phyloP scores from a whole-genome alignment of 2,888 invertebrate genomes.

The Ditylenchus weischeri region DNA sequence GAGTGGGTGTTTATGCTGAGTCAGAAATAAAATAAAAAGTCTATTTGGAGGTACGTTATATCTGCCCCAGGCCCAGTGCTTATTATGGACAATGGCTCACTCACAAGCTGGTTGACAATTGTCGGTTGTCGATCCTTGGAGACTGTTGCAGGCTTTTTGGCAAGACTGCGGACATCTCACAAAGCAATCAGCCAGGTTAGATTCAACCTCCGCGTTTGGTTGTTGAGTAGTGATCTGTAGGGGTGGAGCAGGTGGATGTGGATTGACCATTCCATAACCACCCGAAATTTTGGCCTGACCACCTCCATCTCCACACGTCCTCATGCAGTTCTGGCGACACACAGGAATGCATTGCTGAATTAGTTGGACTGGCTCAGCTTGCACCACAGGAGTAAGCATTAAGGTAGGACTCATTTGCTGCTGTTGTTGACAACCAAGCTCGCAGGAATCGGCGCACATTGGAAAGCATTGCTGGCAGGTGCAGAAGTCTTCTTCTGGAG shows the following conservation, averaged over 20 bases:
- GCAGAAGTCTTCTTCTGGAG: constrained; percentile 3
- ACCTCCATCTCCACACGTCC: not conserved
- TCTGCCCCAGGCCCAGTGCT: too few species aligned
- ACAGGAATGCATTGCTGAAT: not conserved
- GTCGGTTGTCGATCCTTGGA: not conserved
- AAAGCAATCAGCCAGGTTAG: not conserved
- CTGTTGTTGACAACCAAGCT: not conserved
- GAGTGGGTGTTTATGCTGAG: too few species aligned
- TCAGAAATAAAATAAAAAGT: too few species aligned
- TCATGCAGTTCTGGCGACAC: not conserved
- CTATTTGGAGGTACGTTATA: too few species aligned
- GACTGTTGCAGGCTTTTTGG: not conserved
- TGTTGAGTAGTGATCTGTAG: too few species aligned
- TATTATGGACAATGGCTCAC: too few species aligned
- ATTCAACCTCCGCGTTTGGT: not conserved
- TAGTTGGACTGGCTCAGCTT: constrained; percentile 6
- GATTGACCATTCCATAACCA: too few species aligned
- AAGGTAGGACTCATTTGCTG: too few species aligned
- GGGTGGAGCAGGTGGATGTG: too few species aligned
- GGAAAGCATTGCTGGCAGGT: constrained; percentile 2
- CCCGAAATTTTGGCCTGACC: too few species aligned
- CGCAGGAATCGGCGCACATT: constrained; percentile 3
- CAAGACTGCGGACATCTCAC: not conserved
- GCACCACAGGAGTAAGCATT: too few species aligned
- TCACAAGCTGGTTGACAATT: constrained; percentile 6